phyloP scores from a whole-genome alignment of 2,113 vertebrate genomes.

The Nymphicus hollandicus region DNA sequence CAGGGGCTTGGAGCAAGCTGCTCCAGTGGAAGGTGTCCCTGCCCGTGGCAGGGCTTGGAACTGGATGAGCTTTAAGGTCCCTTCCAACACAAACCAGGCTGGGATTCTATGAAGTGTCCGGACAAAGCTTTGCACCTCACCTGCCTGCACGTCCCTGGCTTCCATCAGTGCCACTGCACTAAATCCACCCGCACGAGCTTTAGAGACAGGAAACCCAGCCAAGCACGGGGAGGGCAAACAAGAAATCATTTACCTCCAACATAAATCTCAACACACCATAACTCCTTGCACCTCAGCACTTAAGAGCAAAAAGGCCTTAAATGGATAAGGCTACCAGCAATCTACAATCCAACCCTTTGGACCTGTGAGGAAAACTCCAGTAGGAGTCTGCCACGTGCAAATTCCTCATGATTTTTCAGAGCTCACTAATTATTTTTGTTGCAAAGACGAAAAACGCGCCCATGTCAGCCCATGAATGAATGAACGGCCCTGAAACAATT shows the following conservation, averaged over 20 bases:
- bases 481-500: constrained; percentile 69
- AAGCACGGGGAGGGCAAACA: constrained; percentile 17
- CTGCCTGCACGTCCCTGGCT: constrained; percentile 6
- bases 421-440: constrained; percentile 43
- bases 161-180: constrained; percentile 48
- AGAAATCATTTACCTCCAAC: constrained; percentile 19
- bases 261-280: constrained; percentile 17
- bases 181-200: neutral
- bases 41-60: neutral
- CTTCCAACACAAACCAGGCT: neutral
- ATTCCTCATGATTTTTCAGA: neutral
- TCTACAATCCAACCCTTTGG: constrained; percentile 42
- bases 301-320: neutral
- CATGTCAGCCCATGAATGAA: constrained; percentile 50
- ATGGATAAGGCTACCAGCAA: neutral
- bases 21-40: neutral
- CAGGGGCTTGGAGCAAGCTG: neutral
- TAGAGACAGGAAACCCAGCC: neutral
- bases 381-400: neutral
- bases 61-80: neutral
- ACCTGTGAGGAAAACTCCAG: neutral
- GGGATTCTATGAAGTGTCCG: neutral
- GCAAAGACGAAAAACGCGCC: constrained; percentile 18
- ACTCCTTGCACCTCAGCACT: constrained; percentile 9
- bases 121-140: neutral